Percentiles rank a stretch among this genome's conserved stretches.
phyloP scores from a whole-genome alignment of 2,113 vertebrate genomes.

The Melanotaenia duboulayi region DNA sequence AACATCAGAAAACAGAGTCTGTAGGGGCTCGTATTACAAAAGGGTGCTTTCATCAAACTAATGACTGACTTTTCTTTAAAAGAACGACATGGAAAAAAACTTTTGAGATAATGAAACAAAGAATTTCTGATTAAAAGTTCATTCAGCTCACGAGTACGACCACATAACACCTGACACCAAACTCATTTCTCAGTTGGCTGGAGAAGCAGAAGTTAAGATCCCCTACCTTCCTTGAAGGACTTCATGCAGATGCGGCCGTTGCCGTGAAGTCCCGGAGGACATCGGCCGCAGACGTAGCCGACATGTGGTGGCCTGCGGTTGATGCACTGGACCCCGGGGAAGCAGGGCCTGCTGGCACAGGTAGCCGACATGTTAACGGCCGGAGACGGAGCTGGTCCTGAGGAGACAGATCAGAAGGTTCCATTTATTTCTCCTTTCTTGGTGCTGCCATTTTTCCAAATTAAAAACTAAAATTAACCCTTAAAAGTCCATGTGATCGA shows the following conservation, averaged over 20 bases:
- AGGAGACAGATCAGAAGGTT: not conserved
- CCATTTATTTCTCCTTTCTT: no score
- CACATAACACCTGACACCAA: not conserved
- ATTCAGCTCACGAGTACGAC: no score
- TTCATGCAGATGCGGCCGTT: slow-evolving; percentile 80
- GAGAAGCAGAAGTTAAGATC: not conserved
- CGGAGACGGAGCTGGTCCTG: slow-evolving; percentile 12
- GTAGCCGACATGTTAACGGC: slow-evolving; percentile 45
- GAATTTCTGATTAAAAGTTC: no score
- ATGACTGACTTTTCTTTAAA: not conserved
- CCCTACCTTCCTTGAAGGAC: slow-evolving; percentile 65
- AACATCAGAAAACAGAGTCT: slow-evolving; percentile 9
- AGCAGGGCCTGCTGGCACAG: slow-evolving; percentile 83
- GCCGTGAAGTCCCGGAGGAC: slow-evolving; percentile 80
- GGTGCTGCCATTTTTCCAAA: no score
- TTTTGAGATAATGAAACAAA: not conserved
- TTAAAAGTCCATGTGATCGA: no score
- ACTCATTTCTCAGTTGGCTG: not conserved
- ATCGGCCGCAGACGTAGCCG: slow-evolving; percentile 82
- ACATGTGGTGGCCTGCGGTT: slow-evolving; percentile 77
- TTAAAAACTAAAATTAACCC: no score
- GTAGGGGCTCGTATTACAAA: not conserved
- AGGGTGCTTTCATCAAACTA: slow-evolving; percentile 6
- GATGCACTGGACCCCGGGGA: slow-evolving; percentile 83
- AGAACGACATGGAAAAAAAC: not conserved